These are phyloP conservation scores for Spizaetus ornatus DNA, from an alignment of 2,113 vertebrate species.

Conservation along the genomic window DNA sequence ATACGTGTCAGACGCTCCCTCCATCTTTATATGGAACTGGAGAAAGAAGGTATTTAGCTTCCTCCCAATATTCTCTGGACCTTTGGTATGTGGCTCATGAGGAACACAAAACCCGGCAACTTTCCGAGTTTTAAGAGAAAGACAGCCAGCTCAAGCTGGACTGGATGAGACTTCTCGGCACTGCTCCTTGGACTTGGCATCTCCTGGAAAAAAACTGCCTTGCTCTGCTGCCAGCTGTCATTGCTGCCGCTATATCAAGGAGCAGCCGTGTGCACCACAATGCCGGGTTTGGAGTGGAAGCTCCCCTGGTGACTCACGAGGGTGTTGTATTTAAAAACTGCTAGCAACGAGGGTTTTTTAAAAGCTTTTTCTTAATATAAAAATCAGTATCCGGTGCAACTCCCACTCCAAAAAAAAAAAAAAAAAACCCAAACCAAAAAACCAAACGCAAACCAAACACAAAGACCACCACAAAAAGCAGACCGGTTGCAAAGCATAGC, in stretches of 20 bases:
- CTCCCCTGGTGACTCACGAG: not conserved
- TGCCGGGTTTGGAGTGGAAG: not conserved
- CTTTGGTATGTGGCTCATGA: not conserved
- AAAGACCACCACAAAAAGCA: not conserved
- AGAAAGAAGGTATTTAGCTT: not conserved
- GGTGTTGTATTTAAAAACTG: not conserved
- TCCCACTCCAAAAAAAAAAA: not conserved
- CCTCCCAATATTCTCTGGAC: not conserved
- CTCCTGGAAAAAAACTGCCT: not conserved
- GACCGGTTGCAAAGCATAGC: accelerated
- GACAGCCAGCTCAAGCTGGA: not conserved
- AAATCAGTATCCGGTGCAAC: accelerated
- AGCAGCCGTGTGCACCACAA: not conserved
- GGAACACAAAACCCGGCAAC: not conserved
- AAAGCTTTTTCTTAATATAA: not conserved
- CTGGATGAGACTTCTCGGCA: not conserved
- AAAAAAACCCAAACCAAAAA: no score
- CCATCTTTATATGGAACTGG: not conserved
- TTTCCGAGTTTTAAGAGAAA: not conserved
- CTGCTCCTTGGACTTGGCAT: not conserved
- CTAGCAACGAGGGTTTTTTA: not conserved
- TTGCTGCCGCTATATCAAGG: not conserved
- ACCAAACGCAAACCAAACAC: not conserved
- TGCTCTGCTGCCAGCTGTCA: not conserved
- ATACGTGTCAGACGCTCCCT: not conserved